A percentile compares a stretch with the other conserved stretches of the same genome.
Conservation (phyloP, 2,113 vertebrate genomes). For the Oryzias melastigma region DNA sequence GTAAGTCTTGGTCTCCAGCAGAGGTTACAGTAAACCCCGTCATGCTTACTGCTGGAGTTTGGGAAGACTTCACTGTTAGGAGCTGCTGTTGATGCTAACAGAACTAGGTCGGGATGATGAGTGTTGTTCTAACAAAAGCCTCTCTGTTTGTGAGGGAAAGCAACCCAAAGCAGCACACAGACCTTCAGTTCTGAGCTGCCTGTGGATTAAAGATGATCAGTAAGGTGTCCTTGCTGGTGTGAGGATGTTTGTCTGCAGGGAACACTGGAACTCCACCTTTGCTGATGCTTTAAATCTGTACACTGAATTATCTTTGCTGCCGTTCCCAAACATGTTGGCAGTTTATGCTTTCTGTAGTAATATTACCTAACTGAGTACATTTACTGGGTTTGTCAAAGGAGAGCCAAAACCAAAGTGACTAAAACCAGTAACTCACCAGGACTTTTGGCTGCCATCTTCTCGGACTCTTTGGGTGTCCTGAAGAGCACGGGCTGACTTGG, state of each 20-base stretch:
- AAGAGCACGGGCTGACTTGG: constrained; percentile 91
- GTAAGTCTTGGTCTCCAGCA: too few relatives aligned
- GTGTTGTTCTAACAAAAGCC: constrained; percentile 46
- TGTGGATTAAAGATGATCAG: background rate
- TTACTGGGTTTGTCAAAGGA: background rate
- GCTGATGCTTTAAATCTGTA: constrained; percentile 3
- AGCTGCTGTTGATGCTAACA: constrained; percentile 44
- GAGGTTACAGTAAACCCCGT: too few relatives aligned
- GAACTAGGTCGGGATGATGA: constrained; percentile 68
- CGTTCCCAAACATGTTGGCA: too few relatives aligned
- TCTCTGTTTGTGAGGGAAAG: constrained; percentile 34
- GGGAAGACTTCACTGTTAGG: constrained; percentile 11
- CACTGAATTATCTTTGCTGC: too few relatives aligned
- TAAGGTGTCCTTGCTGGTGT: background rate
- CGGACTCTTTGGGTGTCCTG: constrained; percentile 90
- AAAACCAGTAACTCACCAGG: constrained; percentile 77
- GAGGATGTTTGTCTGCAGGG: background rate
- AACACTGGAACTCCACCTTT: background rate
- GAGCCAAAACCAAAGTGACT: background rate
- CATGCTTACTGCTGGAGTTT: too few relatives aligned
- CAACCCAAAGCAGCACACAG: background rate
- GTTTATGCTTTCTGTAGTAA: too few relatives aligned
- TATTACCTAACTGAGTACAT: too few relatives aligned
- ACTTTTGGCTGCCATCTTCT: constrained; percentile 92
- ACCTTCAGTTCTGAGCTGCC: background rate